Evolutionary conservation across 2,113 vertebrate species (phyloP).

Genomic region (Tricholaema leucomelas): DNA sequence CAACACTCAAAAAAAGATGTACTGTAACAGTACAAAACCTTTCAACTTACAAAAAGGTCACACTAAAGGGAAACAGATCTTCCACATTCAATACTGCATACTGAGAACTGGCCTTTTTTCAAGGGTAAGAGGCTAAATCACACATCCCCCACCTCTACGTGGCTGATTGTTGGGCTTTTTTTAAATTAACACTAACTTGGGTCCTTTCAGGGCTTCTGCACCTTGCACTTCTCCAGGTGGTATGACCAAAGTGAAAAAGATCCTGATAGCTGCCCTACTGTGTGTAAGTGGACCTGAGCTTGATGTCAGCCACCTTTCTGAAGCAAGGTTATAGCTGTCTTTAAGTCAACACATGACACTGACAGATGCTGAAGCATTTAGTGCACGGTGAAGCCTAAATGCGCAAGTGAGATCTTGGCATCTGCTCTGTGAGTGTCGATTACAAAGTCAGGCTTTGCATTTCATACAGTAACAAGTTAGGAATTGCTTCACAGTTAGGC

Average conservation of each 20-base stretch:
- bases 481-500: background rate
- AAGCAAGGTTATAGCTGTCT: background rate
- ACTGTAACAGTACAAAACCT: background rate
- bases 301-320: background rate
- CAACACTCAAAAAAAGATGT: no score
- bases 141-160: background rate
- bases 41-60: background rate
- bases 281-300: background rate
- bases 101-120: background rate
- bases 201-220: background rate
- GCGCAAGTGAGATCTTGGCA: rapidly evolving
- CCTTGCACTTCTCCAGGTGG: background rate
- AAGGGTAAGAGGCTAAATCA: background rate
- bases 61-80: background rate
- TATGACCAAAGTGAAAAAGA: background rate
- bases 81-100: background rate
- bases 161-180: background rate
- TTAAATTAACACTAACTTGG: background rate
- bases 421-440: no score
- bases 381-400: background rate
- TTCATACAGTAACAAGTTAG: background rate
- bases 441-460: no score
- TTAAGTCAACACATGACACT: background rate
- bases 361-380: background rate
- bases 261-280: background rate